Conservation (phyloP, 1,140 invertebrate species). For the Agrilus planipennis region DNA sequence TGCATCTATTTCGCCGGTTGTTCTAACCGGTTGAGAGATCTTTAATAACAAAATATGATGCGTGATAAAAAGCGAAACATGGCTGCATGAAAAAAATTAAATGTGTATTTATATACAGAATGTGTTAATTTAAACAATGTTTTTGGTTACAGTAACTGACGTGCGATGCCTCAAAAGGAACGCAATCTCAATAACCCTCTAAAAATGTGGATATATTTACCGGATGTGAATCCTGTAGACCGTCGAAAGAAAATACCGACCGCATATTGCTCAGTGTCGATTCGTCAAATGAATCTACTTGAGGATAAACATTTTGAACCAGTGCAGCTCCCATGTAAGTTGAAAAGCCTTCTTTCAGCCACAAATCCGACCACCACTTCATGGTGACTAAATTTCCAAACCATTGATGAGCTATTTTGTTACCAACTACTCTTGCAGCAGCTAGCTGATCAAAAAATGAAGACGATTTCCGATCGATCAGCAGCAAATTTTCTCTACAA, state of each 20-base stretch:
- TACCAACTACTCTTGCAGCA: slow-evolving; percentile 60
- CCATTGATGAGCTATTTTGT: slow-evolving; percentile 76
- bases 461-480: slow-evolving; percentile 56
- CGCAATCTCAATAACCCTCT: slow-evolving; percentile 44
- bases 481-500: slow-evolving; percentile 51
- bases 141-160: too few relatives aligned
- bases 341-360: slow-evolving; percentile 82
- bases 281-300: slow-evolving; percentile 51
- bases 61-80: too few relatives aligned
- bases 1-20: slow-evolving; percentile 70
- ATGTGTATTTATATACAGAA: not conserved
- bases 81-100: too few relatives aligned
- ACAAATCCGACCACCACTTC: slow-evolving; percentile 73
- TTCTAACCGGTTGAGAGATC: slow-evolving; percentile 46
- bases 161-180: slow-evolving; percentile 22
- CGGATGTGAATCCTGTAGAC: slow-evolving; percentile 47
- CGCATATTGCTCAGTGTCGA: slow-evolving; percentile 48
- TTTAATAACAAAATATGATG: slow-evolving; percentile 23
- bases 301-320: slow-evolving; percentile 44
- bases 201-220: slow-evolving; percentile 19
- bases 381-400: slow-evolving; percentile 71
- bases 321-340: slow-evolving; percentile 55
- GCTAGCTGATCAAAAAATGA: slow-evolving; percentile 47
- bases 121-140: not conserved
- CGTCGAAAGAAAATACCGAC: slow-evolving; percentile 42